Conservation (phyloP, 1,140 invertebrate species). For the Delia radicum region DNA sequence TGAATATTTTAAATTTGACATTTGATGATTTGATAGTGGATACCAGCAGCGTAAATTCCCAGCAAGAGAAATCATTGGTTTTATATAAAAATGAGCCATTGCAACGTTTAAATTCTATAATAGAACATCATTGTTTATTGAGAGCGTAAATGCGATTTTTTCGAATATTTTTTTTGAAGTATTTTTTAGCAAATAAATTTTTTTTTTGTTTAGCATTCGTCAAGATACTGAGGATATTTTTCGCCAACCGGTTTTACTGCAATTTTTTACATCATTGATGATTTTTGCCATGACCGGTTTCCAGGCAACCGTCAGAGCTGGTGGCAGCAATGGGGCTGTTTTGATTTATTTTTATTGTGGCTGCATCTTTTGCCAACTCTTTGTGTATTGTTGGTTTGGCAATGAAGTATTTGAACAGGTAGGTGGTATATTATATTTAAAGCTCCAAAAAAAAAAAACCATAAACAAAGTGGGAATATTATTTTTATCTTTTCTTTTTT, state of each 20-base stretch:
- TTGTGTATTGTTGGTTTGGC: constrained; percentile 46
- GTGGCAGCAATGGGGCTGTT: constrained; percentile 35
- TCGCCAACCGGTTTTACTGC: constrained; percentile 37
- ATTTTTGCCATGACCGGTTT: constrained; percentile 45
- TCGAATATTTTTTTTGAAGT: neutral
- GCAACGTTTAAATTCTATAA: constrained; percentile 33
- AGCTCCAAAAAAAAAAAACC: neutral
- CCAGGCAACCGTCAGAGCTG: constrained; percentile 37
- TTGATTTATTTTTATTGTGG: constrained; percentile 41
- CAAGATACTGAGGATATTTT: constrained; percentile 40
- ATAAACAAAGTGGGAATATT: neutral
- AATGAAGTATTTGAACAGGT: constrained; percentile 47
- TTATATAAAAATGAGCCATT: neutral
- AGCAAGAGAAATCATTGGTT: neutral
- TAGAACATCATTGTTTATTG: constrained; percentile 42
- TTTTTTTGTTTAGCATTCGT: constrained; percentile 32
- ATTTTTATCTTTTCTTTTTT: neutral
- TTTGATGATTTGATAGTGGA: constrained; percentile 36
- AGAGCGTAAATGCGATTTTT: constrained; percentile 31
- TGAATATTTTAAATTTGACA: constrained; percentile 40
- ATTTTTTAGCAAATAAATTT: too few relatives aligned
- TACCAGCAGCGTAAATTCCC: neutral
- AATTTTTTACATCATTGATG: constrained; percentile 42
- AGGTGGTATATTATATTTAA: neutral
- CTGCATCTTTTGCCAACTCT: constrained; percentile 43